Percentiles rank a stretch among this genome's conserved stretches.
These are phyloP conservation scores for Zaprionus camerounensis DNA, from an alignment of 1,140 invertebrate genomes.

Conservation along the genomic window DNA sequence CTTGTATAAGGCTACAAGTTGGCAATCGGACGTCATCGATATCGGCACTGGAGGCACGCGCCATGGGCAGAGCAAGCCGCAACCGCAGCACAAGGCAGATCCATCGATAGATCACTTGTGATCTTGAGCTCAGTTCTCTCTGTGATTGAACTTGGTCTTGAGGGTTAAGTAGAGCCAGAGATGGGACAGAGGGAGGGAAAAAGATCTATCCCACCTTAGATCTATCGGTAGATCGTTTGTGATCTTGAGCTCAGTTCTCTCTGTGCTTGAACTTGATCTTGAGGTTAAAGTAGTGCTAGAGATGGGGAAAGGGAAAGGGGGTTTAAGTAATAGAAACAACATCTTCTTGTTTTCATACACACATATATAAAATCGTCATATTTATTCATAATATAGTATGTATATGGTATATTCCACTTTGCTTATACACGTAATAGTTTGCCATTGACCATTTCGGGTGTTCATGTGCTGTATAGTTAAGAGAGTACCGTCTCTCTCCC, in stretches of 20 bases:
- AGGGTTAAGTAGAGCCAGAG: background rate
- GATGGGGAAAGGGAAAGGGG: background rate
- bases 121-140: slow-evolving; percentile 10
- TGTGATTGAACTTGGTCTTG: background rate
- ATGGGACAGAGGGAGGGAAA: background rate
- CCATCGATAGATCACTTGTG: background rate
- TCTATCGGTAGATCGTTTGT: background rate
- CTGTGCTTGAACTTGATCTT: background rate
- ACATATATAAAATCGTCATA: slow-evolving; percentile 65
- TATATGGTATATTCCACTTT: slow-evolving; percentile 40
- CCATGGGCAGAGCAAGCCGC: background rate
- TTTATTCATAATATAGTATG: slow-evolving; percentile 59
- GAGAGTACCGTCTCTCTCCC: background rate
- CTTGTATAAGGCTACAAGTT: slow-evolving; percentile 24
- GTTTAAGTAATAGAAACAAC: slow-evolving; percentile 17
- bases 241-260: too few species aligned
- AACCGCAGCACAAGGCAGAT: background rate
- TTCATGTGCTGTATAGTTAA: slow-evolving; percentile 1
- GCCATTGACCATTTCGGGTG: slow-evolving; percentile 64
- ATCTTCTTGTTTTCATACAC: slow-evolving; percentile 28
- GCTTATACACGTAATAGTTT: slow-evolving; percentile 79
- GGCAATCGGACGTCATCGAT: slow-evolving; percentile 31
- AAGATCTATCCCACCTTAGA: too few species aligned
- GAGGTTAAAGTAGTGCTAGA: background rate
- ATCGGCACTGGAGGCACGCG: slow-evolving; percentile 24